Conservation (phyloP, 2,888 invertebrate species). For the Drosophila lacicola region DNA sequence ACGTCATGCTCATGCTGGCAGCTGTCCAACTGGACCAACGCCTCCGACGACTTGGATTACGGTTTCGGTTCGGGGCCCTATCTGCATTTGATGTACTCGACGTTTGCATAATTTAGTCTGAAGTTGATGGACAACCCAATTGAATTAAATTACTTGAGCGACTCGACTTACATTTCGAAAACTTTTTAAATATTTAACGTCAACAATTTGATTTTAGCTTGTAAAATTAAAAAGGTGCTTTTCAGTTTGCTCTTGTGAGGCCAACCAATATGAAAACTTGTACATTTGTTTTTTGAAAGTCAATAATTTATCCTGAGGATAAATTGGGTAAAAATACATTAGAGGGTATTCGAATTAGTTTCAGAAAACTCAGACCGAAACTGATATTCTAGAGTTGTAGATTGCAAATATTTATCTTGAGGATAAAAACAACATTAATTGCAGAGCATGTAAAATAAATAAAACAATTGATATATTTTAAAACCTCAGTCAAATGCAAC, state of each 20-base stretch:
- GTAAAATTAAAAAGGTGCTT: not conserved
- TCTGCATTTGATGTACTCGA: conserved; percentile 38
- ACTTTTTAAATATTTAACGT: conserved; percentile 5
- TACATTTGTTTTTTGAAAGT: too few species aligned
- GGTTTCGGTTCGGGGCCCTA: conserved; percentile 1
- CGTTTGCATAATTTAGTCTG: conserved; percentile 37
- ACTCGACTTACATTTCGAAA: not conserved
- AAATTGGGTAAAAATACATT: not conserved
- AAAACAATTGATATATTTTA: not conserved
- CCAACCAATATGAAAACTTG: too few species aligned
- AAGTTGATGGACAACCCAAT: conserved; percentile 27
- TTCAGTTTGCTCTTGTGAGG: not conserved
- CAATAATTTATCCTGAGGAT: not conserved
- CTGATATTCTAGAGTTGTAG: not conserved
- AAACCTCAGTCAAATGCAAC: not conserved
- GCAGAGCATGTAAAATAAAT: not conserved
- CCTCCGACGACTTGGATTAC: conserved; percentile 17
- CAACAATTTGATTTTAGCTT: not conserved
- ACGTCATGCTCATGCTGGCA: conserved; percentile 46
- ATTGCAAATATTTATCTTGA: not conserved
- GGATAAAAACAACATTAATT: not conserved
- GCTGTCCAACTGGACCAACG: conserved; percentile 44
- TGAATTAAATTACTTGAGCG: conserved; percentile 25
- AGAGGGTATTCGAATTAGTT: too few species aligned
- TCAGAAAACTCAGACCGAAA: too few species aligned